Percentiles rank a stretch among this genome's conserved stretches.
These are phyloP conservation scores for Orthonyx spaldingii DNA, from an alignment of 2,113 vertebrate genomes.

Conservation along the genomic window DNA sequence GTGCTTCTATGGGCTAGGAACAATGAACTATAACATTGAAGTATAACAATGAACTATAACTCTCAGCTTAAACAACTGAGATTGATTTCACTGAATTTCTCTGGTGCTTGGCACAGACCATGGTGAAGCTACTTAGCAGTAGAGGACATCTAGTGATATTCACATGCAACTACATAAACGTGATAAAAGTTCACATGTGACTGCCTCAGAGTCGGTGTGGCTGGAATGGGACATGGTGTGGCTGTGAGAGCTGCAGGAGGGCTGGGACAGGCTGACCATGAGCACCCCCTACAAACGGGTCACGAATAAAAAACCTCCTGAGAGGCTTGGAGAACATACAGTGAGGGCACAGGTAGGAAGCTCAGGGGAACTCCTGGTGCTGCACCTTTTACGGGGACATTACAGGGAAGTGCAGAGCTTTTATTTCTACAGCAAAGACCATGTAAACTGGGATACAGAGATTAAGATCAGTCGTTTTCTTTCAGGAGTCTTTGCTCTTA, in stretches of 20 bases:
- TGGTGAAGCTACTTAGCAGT: neutral
- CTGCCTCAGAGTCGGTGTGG: neutral
- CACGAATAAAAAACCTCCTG: neutral
- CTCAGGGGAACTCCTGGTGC: neutral
- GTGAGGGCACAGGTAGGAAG: neutral
- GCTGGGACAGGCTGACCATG: neutral
- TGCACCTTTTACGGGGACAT: neutral
- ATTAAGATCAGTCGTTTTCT: neutral
- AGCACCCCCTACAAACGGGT: neutral
- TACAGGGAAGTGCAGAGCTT: neutral
- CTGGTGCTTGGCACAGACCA: neutral
- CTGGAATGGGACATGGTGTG: neutral
- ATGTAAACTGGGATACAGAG: neutral
- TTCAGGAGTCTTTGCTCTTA: conserved; percentile 5
- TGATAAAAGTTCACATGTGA: neutral
- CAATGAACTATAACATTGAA: neutral
- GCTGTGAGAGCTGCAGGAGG: neutral
- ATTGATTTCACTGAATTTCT: neutral
- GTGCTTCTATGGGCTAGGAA: neutral
- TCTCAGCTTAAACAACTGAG: neutral
- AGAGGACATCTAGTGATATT: conserved; percentile 57
- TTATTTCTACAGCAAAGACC: neutral
- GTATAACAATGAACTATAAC: neutral
- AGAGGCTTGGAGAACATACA: neutral
- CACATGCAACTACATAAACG: conserved; percentile 19